Base-by-base conservation (phyloP, 2,888 invertebrate species). In the Polydrusus cervinus region DNA sequence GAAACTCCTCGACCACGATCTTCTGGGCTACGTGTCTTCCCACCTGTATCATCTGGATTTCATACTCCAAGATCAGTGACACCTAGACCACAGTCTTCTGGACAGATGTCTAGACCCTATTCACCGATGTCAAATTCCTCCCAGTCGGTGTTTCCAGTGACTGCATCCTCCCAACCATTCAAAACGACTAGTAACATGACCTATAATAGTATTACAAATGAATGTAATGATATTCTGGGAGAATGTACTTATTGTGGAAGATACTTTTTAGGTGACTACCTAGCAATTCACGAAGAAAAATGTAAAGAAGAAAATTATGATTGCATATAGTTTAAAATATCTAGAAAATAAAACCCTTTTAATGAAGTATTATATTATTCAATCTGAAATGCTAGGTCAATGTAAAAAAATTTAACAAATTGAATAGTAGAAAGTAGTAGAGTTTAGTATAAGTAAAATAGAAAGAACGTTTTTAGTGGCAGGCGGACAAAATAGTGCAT, bases 201-300 rank as follows among this genome's bases (percentile, higher is more conserved):
- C 8, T 61, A 73, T 40, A 14, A 13, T 0, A 45, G 61, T 34
- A 11, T n/a, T 16, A 64, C 34, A 14, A 61, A 64, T 25, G 25
- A 65, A 38, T 16, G 25, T 38, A 78, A 68, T 49, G 77, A 80
- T 66, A 72, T 69, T 13, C 47, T 80, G 6, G 78, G 74, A 25
- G 76, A 80, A 47, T 81, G 81, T 61, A 66, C 64, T 25, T 61
- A 74, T 51, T 81, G 81, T 53, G 78, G 79, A 45, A 75, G 77
- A 49, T 81, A 79, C 60, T 78, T 81, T 62, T 30, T 79, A 30
- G 80, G 79, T 34, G 78, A 79, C 30, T 81, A 76, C 49, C 49
- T 81, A n/a, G 49, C 65, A 3, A 60, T 78, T 5, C 81, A 81
- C 43, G 79, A 81, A 51, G 67, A 78, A 9, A 75, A 71, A 11